Base-by-base conservation (phyloP, 1,140 invertebrate genomes). In the Nasonia vitripennis region DNA sequence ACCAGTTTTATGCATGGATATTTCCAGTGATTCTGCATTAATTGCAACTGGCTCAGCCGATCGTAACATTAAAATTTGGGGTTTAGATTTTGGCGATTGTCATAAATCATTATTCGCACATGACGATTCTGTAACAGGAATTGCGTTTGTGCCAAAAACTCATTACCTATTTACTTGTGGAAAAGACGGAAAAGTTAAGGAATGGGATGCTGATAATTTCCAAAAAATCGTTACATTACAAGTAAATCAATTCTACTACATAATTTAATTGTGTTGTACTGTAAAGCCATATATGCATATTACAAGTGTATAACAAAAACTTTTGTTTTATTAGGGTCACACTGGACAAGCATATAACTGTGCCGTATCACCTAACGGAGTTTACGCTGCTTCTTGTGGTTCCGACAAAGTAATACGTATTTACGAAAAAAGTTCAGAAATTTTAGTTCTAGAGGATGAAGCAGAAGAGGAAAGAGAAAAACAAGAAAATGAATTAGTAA, bases 21-120 rank as follows among this genome's bases (percentile, higher is more conserved):
- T 99, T 87, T 98, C 97, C 1, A 96, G 96, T 88, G 99, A 99
- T 93, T 98, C 96, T 1, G 95, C 95, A 2, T 90, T 99, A 2
- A 96, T 99, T 85, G 97, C 96, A 2, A 99, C 99, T 0, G 99
- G 98, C 34, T 99, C 98, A 23, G 96, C 96, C 0, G 99, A 99
- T 94, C 95, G 98, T 31, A 99, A 98, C 92, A 95, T 99, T 6
- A 99, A 99, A 94, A 97, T 99, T 86, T 99, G 99, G 99, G 98
- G 99, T 73, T 95, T 99, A 91, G 98, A 99, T 93, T 99, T 99
- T 94, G 99, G 99, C 27, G 98, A 99, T 93, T 99, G 98, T 89
- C 97, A 98, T 91, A 96, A 95, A 87, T 97, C 96, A 0, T 93
- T 97, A 82, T 97, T 97, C 93, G 98, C 98, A 2, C 99, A 99